Percentiles rank a stretch among this genome's conserved stretches.
Conservation (phyloP, 2,797 vertebrate species). For the Spea hammondii region DNA sequence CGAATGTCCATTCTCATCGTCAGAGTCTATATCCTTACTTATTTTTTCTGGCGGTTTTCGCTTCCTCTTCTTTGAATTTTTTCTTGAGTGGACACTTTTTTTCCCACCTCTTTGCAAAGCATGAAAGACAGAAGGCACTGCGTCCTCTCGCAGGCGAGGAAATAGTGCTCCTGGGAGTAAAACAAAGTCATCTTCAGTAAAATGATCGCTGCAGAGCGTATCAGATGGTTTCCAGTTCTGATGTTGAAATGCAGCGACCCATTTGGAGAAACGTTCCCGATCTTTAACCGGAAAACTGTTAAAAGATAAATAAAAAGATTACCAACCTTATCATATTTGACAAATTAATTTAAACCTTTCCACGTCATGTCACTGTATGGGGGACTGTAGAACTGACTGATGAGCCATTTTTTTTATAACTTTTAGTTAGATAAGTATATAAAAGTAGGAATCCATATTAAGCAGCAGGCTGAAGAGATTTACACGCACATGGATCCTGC, state of each 20-base stretch:
- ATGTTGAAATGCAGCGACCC: background rate
- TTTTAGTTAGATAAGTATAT: no score
- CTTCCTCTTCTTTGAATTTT: background rate
- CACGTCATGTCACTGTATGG: no score
- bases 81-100: background rate
- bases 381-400: no score
- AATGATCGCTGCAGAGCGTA: conserved; percentile 2
- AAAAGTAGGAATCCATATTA: no score
- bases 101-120: background rate
- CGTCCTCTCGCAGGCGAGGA: background rate
- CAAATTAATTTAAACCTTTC: no score
- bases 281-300: background rate
- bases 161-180: background rate
- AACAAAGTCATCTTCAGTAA: background rate
- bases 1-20: background rate
- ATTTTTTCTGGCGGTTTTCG: background rate
- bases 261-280: background rate
- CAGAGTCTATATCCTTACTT: background rate
- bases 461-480: no score
- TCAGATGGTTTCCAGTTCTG: background rate
- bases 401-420: no score
- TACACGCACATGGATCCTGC: no score
- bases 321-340: no score
- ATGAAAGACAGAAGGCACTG: background rate
- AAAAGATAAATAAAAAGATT: background rate